These are phyloP conservation scores for Ia io DNA, from an alignment of 2,113 vertebrate genomes.

Conservation along the genomic window DNA sequence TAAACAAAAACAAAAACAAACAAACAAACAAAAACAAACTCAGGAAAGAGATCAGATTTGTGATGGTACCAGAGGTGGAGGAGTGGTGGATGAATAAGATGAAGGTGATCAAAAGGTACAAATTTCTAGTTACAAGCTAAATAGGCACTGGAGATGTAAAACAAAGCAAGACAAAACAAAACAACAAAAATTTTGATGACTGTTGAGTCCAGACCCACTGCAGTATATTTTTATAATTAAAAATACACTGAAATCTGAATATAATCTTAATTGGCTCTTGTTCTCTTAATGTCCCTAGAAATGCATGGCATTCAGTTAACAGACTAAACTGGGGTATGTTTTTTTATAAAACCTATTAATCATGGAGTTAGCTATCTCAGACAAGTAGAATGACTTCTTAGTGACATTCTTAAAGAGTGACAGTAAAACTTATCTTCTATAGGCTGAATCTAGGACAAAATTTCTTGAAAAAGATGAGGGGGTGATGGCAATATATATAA, in stretches of 20 bases:
- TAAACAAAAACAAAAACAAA: not conserved
- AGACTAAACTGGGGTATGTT: not conserved
- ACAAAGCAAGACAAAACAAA: not conserved
- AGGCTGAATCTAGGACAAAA: slow-evolving; percentile 65
- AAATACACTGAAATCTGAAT: slow-evolving; percentile 36
- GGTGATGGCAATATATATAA: slow-evolving; percentile 50
- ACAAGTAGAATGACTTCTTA: slow-evolving; percentile 59
- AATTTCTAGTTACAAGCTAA: not conserved
- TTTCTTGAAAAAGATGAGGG: slow-evolving; percentile 57
- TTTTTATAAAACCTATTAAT: not conserved
- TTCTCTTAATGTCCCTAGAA: slow-evolving; percentile 45
- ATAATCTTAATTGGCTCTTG: slow-evolving; percentile 12
- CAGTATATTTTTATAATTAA: slow-evolving; percentile 30
- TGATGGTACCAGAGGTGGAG: not conserved
- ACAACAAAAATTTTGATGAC: not conserved
- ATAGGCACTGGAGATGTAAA: not conserved
- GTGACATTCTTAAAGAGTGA: slow-evolving; percentile 64
- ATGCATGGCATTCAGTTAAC: slow-evolving; percentile 40
- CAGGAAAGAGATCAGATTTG: not conserved
- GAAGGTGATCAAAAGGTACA: not conserved
- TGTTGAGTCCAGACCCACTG: not conserved
- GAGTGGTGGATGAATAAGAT: not conserved
- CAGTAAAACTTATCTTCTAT: slow-evolving; percentile 56
- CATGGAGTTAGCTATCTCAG: slow-evolving; percentile 20
- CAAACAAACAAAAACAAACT: not conserved